phyloP scores from a whole-genome alignment of 1,140 invertebrate species.

The Drosophila ironensis region DNA sequence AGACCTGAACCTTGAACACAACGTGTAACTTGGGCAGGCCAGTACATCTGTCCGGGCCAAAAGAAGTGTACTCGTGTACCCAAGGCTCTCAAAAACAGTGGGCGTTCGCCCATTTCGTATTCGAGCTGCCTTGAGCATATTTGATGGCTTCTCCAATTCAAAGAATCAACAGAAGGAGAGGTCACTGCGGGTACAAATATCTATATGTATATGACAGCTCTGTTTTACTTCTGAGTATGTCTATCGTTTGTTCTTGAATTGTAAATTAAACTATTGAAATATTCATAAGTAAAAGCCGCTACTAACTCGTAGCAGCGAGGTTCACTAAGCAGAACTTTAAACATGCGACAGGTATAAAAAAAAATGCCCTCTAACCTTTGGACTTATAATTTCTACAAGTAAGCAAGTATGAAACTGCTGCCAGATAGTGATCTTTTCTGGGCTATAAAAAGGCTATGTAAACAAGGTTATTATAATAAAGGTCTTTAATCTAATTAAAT shows the following conservation, averaged over 20 bases:
- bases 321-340: slow-evolving; percentile 13
- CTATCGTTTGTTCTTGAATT: slow-evolving; percentile 52
- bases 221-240: slow-evolving; percentile 2
- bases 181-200: slow-evolving; percentile 6
- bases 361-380: background rate
- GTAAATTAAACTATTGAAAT: slow-evolving; percentile 64
- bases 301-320: slow-evolving; percentile 34
- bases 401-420: background rate
- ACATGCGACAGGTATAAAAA: slow-evolving; percentile 1
- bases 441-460: too few species aligned
- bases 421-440: too few species aligned
- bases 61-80: background rate
- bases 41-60: slow-evolving; percentile 2
- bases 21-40: too few species aligned
- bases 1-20: background rate
- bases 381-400: background rate
- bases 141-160: slow-evolving; percentile 57
- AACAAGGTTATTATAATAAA: background rate
- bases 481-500: background rate
- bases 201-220: slow-evolving; percentile 24
- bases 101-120: slow-evolving; percentile 49
- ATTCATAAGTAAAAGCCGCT: slow-evolving; percentile 53
- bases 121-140: slow-evolving; percentile 63
- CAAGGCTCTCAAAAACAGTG: slow-evolving; percentile 25
- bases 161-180: slow-evolving; percentile 52